A percentile compares a stretch with the other conserved stretches of the same genome.
phyloP scores from a whole-genome alignment of 2,888 invertebrate genomes.

The Entomobrya multifasciata region DNA sequence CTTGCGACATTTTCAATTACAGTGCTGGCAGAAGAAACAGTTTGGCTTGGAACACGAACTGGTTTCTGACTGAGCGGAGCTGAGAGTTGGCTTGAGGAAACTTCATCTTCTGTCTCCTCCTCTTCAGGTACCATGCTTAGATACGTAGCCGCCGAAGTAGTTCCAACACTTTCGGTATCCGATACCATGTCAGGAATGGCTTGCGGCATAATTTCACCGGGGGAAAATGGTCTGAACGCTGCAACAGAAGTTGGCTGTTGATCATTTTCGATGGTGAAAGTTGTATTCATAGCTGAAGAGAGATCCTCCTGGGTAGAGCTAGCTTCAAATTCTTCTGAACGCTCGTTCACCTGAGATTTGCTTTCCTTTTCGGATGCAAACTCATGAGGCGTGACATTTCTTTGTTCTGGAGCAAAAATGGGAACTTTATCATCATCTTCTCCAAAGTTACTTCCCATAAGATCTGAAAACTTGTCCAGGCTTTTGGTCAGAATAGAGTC shows the following conservation, averaged over 20 bases:
- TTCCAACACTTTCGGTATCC: background rate
- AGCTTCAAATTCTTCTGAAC: background rate
- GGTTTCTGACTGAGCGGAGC: too few relatives aligned
- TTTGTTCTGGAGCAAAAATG: background rate
- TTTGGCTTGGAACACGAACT: background rate
- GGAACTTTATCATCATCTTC: background rate
- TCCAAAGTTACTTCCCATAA: background rate
- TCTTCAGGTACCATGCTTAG: conserved; percentile 1
- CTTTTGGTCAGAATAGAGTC: conserved; percentile 42
- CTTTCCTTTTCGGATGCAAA: background rate
- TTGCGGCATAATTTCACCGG: background rate
- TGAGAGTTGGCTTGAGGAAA: background rate
- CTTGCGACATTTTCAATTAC: background rate
- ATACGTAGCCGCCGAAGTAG: background rate
- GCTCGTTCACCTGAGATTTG: background rate
- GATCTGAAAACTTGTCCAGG: conserved; percentile 13
- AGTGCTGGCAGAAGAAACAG: conserved; percentile 11
- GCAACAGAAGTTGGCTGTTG: background rate
- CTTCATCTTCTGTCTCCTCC: background rate
- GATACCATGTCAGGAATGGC: conserved; percentile 9
- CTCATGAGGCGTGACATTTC: background rate
- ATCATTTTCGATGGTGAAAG: background rate
- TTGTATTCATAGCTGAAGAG: background rate
- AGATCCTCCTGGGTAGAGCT: too few relatives aligned
- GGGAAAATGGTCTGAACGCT: background rate